Conservation (phyloP, 2,113 vertebrate genomes). For the Rutilus rutilus region DNA sequence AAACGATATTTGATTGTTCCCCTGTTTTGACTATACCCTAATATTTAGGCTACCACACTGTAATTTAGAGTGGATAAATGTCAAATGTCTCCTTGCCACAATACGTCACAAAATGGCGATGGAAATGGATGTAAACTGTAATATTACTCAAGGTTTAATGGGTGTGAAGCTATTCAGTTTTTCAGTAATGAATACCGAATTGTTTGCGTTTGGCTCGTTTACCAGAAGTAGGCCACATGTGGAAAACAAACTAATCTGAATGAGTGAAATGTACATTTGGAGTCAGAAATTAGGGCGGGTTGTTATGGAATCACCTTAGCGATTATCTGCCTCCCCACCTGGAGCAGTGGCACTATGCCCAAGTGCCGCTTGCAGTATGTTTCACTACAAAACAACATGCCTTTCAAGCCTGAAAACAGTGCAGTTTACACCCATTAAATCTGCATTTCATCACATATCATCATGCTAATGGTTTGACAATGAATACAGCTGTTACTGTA, state of each 20-base stretch:
- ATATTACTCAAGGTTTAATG: not conserved
- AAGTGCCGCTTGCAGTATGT: slow-evolving; percentile 36
- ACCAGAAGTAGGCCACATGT: slow-evolving; percentile 23
- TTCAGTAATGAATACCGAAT: not conserved
- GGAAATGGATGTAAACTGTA: not conserved
- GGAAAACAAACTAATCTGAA: slow-evolving; percentile 49
- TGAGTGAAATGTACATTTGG: slow-evolving; percentile 42
- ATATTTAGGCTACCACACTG: not conserved
- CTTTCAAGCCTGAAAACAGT: slow-evolving; percentile 30
- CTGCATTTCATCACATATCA: slow-evolving; percentile 47
- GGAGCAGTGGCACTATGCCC: slow-evolving; percentile 62
- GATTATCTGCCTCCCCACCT: slow-evolving; percentile 59
- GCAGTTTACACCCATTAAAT: slow-evolving; percentile 52
- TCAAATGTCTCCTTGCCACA: not conserved
- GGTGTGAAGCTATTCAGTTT: not conserved
- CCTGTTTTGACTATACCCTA: no score
- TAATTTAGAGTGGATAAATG: not conserved
- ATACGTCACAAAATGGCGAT: not conserved
- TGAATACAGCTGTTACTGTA: not conserved
- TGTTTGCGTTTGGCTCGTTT: slow-evolving; percentile 32
- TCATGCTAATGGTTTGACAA: slow-evolving; percentile 19
- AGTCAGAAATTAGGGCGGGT: slow-evolving; percentile 53
- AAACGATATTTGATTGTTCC: no score
- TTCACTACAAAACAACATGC: slow-evolving; percentile 34
- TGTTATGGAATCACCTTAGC: slow-evolving; percentile 56